Evolutionary conservation across 92 coral and sea anemone species (phyloP).

Genomic region (Anthopleura xanthogrammica): DNA sequence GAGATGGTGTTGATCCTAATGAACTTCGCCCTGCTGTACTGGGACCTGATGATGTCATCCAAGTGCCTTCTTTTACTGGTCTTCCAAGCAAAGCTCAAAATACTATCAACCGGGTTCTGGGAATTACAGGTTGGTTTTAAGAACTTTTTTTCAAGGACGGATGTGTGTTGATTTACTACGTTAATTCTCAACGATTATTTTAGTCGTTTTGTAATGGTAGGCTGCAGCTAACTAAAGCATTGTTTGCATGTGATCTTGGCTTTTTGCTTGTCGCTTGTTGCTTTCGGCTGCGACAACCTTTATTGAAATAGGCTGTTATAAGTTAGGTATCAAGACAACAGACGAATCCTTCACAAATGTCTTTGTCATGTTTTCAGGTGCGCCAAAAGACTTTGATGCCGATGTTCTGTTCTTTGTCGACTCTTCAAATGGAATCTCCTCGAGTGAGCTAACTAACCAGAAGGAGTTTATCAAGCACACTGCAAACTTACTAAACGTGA

Average conservation of each 20-base stretch:
- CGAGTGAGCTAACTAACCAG: conserved; percentile 27
- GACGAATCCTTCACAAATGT: background rate
- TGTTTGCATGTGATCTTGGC: too few species aligned
- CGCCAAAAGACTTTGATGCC: conserved; percentile 41
- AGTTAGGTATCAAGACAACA: background rate
- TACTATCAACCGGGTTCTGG: conserved; percentile 25
- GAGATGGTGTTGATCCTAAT: conserved; percentile 32
- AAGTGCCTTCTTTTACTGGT: conserved; percentile 22
- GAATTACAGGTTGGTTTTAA: conserved; percentile 28
- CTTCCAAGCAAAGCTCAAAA: conserved; percentile 18
- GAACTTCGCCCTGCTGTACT: conserved; percentile 55
- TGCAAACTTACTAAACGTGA: conserved; percentile 44
- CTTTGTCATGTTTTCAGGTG: conserved; percentile 27
- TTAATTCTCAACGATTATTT: too few species aligned
- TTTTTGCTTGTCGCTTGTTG: too few species aligned
- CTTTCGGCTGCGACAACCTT: too few species aligned
- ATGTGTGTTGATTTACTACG: background rate
- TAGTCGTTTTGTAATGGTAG: too few species aligned
- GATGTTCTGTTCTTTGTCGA: conserved; percentile 62
- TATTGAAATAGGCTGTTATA: too few species aligned
- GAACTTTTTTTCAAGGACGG: background rate
- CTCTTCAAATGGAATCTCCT: conserved; percentile 47
- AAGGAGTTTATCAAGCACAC: conserved; percentile 43
- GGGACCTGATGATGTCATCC: conserved; percentile 37
- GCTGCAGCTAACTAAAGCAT: too few species aligned